phyloP scores from a whole-genome alignment of 64 coral and sea anemone species.

The Hydrozoanthus tunicans region DNA sequence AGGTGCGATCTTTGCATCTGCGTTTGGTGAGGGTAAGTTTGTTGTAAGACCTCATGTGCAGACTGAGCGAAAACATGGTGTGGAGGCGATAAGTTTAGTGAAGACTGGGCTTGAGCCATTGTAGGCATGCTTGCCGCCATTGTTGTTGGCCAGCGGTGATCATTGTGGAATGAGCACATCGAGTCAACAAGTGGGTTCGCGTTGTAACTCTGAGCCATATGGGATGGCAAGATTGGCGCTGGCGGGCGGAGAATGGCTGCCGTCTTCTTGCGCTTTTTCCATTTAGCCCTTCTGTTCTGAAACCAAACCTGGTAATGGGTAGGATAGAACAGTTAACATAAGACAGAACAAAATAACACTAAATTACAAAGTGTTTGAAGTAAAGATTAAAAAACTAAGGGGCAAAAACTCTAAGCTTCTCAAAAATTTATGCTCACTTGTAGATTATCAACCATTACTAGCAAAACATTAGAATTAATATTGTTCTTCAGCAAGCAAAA shows the following conservation, averaged over 20 bases:
- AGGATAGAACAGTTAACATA: no score
- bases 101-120: slow-evolving; percentile 92
- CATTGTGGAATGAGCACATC: slow-evolving; percentile 94
- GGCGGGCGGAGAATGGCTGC: slow-evolving; percentile 94
- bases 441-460: no score
- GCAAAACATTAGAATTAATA: no score
- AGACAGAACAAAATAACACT: no score
- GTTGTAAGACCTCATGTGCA: slow-evolving; percentile 88
- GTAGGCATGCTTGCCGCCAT: slow-evolving; percentile 87
- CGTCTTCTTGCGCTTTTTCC: slow-evolving; percentile 99
- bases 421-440: no score
- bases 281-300: slow-evolving; percentile 98
- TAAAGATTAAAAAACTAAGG: no score
- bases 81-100: slow-evolving; percentile 80
- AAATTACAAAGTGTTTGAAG: no score
- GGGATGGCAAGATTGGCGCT: slow-evolving; percentile 91
- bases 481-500: no score
- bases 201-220: slow-evolving; percentile 95
- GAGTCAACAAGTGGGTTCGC: slow-evolving; percentile 90
- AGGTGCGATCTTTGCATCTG: slow-evolving; percentile 86
- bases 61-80: slow-evolving; percentile 95
- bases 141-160: slow-evolving; percentile 98
- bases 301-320: slow-evolving; percentile 84
- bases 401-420: no score
- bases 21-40: slow-evolving; percentile 90